Conservation (phyloP, 2,888 invertebrate species). For the Microplitis deprimator region DNA sequence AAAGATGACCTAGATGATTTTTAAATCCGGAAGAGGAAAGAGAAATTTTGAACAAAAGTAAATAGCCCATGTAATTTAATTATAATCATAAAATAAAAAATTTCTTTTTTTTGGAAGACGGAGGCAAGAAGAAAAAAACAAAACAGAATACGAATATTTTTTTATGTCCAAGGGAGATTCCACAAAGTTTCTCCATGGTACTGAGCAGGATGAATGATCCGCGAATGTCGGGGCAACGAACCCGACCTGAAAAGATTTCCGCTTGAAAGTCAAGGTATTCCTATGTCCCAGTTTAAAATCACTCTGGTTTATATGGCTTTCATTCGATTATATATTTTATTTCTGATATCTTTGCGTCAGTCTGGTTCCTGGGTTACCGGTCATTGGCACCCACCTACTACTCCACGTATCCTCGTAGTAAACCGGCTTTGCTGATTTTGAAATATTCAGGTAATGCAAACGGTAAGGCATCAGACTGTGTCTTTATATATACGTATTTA, state of each 20-base stretch:
- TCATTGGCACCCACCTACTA: constrained; percentile 38
- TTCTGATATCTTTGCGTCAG: constrained; percentile 5
- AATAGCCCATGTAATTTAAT: constrained; percentile 4
- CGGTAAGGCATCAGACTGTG: constrained; percentile 37
- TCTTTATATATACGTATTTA: neutral
- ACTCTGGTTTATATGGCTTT: constrained; percentile 43
- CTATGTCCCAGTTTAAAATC: constrained; percentile 50
- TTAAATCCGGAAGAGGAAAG: constrained; percentile 27
- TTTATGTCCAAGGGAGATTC: constrained; percentile 14
- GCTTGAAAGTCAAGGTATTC: constrained; percentile 52
- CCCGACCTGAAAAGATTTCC: constrained; percentile 57
- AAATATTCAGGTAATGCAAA: constrained; percentile 25
- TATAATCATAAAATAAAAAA: constrained; percentile 2
- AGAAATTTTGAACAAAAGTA: neutral
- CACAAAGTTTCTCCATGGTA: constrained; percentile 24
- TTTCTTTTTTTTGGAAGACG: constrained; percentile 1
- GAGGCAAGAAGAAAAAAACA: constrained; percentile 4
- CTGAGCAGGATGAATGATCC: constrained; percentile 31
- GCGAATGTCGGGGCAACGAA: constrained; percentile 54
- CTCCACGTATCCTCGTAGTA: constrained; percentile 2
- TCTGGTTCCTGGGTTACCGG: constrained; percentile 17
- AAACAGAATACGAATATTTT: neutral
- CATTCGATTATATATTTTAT: constrained; percentile 38
- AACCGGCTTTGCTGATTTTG: constrained; percentile 28
- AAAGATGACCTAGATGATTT: constrained; percentile 7